Conservation (phyloP, 2,113 vertebrate genomes). For the Heterocephalus glaber region DNA sequence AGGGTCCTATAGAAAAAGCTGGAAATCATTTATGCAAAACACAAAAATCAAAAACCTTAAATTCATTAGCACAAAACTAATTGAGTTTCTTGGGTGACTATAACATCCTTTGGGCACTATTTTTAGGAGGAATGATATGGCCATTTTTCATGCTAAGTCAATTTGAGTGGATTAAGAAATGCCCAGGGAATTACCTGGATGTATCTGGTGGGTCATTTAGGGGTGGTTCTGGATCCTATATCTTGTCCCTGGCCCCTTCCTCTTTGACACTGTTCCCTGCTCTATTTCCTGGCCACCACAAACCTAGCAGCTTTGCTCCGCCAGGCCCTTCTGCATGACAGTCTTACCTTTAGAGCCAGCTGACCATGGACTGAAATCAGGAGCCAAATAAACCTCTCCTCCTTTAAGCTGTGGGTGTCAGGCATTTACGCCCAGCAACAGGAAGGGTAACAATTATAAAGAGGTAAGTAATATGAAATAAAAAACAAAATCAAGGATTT, state of each 20-base stretch:
- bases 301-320: not conserved
- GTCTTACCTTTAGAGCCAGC: not conserved
- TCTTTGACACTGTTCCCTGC: not conserved
- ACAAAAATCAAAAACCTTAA: not conserved
- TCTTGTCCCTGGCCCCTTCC: not conserved
- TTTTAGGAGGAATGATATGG: conserved; percentile 13
- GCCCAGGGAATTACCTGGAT: not conserved
- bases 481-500: conserved; percentile 49
- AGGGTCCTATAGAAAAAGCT: conserved; percentile 18
- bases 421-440: not conserved
- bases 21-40: not conserved
- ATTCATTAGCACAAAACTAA: not conserved
- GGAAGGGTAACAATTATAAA: not conserved
- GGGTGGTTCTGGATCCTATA: not conserved
- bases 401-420: not conserved
- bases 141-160: not conserved
- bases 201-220: not conserved
- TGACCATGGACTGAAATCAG: not conserved
- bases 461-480: not conserved
- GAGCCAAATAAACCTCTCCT: not conserved
- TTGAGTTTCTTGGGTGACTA: conserved; percentile 34
- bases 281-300: not conserved
- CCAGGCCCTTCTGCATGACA: not conserved
- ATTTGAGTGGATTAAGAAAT: not conserved
- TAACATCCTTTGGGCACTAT: not conserved